phyloP scores from a whole-genome alignment of 2,888 invertebrate genomes.

The Eugnorisma glareosa region DNA sequence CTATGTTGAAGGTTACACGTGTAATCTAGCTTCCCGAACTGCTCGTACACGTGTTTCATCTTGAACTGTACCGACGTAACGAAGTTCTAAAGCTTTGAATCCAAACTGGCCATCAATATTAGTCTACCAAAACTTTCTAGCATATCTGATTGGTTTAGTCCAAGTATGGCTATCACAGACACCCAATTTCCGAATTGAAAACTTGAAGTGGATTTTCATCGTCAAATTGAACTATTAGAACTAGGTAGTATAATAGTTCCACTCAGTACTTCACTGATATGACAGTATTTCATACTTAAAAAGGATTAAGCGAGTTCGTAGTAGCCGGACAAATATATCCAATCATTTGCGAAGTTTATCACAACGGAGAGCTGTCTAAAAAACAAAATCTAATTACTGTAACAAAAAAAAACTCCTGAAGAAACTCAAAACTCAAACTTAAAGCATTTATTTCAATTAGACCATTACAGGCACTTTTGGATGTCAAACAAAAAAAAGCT shows the following conservation, averaged over 20 bases:
- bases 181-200: background rate
- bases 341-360: background rate
- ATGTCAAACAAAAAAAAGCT: too few species aligned
- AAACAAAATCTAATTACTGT: too few species aligned
- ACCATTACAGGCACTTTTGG: too few species aligned
- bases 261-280: background rate
- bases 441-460: too few species aligned
- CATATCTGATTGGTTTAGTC: background rate
- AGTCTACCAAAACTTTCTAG: background rate
- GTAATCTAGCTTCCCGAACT: background rate
- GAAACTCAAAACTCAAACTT: too few species aligned
- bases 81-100: background rate
- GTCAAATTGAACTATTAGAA: background rate
- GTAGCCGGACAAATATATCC: background rate
- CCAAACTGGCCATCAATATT: background rate
- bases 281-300: too few species aligned
- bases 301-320: background rate
- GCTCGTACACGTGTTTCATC: background rate
- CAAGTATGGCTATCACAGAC: background rate
- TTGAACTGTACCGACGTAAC: background rate
- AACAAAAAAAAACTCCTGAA: too few species aligned
- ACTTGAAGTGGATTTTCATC: background rate
- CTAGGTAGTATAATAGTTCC: background rate
- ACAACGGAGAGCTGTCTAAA: background rate
- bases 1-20: background rate